A percentile compares a stretch with the other conserved stretches of the same genome.
Evolutionary conservation across 2,888 invertebrate genomes (phyloP).

Genomic region (Branchipolynoe longqiensis): DNA sequence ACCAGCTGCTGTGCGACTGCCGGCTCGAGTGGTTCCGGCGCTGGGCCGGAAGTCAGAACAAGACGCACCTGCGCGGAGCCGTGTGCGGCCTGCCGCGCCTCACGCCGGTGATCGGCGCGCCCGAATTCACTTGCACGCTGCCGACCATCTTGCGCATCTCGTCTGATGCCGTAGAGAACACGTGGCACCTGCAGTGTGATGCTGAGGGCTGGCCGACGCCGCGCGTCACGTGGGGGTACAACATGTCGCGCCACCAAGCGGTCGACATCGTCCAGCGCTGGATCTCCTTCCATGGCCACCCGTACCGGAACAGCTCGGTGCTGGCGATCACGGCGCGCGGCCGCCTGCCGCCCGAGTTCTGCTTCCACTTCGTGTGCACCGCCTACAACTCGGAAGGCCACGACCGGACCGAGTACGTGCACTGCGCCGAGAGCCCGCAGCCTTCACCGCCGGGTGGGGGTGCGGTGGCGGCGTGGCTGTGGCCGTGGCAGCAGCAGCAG

Average conservation of each 20-base stretch:
- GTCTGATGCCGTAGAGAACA: background rate
- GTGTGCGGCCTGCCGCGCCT: constrained; percentile 20
- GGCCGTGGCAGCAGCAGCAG: background rate
- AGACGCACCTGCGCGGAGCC: constrained; percentile 4
- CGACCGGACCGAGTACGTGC: constrained; percentile 41
- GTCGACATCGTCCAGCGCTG: background rate
- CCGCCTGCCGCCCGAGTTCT: background rate
- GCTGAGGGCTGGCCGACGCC: constrained; percentile 40
- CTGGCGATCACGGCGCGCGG: background rate
- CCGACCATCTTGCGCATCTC: constrained; percentile 40
- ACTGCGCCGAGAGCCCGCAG: constrained; percentile 13
- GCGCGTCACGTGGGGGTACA: constrained; percentile 25
- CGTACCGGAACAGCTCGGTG: constrained; percentile 7
- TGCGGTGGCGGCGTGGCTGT: background rate
- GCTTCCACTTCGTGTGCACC: constrained; percentile 31
- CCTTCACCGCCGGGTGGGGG: background rate
- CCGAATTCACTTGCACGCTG: constrained; percentile 14
- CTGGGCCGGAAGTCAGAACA: constrained; percentile 25
- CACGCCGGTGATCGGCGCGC: constrained; percentile 1
- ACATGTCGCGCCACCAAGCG: background rate
- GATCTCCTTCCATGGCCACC: constrained; percentile 43
- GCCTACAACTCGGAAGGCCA: constrained; percentile 38
- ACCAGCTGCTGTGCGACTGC: constrained; percentile 30
- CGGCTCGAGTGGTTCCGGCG: constrained; percentile 40
- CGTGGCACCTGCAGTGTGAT: constrained; percentile 34